phyloP scores from a whole-genome alignment of 1,140 invertebrate species.

The Heliconius hermathena region DNA sequence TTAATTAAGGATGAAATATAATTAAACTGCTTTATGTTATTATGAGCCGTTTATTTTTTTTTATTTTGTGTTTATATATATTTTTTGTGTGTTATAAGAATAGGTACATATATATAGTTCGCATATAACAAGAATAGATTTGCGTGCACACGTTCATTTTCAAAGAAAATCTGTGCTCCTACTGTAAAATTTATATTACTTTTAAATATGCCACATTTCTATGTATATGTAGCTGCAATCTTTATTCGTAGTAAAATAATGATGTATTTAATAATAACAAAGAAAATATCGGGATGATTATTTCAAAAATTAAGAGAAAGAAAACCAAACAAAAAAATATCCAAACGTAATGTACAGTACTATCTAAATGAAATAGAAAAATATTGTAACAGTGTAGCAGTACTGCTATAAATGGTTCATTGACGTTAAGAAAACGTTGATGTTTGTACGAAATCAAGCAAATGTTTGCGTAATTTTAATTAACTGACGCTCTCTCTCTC shows the following conservation, averaged over 20 bases:
- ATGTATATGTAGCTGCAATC: too few relatives aligned
- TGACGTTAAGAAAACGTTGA: neutral
- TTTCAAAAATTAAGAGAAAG: neutral
- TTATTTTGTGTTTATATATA: neutral
- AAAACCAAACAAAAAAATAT: neutral
- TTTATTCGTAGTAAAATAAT: too few relatives aligned
- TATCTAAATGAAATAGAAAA: neutral
- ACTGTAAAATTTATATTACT: too few relatives aligned
- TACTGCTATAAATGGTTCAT: neutral
- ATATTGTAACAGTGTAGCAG: neutral
- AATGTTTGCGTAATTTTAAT: slow-evolving; percentile 14
- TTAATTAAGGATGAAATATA: slow-evolving; percentile 14
- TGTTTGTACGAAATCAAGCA: slow-evolving; percentile 2
- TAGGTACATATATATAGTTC: too few relatives aligned
- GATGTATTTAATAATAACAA: too few relatives aligned
- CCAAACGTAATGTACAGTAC: neutral
- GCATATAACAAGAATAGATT: neutral
- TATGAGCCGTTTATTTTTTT: neutral
- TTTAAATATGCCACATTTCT: too few relatives aligned
- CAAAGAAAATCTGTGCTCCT: too few relatives aligned
- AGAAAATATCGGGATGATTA: too few relatives aligned
- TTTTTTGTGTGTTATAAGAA: neutral
- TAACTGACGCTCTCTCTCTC: neutral
- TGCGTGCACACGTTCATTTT: neutral
- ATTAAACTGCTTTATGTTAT: slow-evolving; percentile 1